Evolutionary conservation across 2,797 vertebrate species (phyloP), one percentile per base, ranked within the genome.

Genomic region (Pseudomugil gertrudae): DNA sequence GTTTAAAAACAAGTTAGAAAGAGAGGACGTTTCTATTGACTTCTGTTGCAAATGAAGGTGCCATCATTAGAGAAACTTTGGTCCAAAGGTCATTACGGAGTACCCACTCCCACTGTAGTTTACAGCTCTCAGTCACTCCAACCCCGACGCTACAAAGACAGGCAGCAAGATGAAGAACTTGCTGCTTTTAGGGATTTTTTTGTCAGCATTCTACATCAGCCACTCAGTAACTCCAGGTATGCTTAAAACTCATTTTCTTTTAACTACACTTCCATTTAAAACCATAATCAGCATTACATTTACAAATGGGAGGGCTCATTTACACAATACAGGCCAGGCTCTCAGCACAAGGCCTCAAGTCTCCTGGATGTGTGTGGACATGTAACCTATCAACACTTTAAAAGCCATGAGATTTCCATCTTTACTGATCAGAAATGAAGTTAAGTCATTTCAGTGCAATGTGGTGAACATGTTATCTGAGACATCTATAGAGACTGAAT

Each of bases 131-230:
- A 57, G 33, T 84, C 74, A 83, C 52, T 87, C 23, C 11, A 45
- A 61, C 56, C 55, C 30, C 60, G 63, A 74, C 64, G 0, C 63
- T 63, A 43, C 68, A 13, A 36, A 81, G 78, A 73, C 68, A 5
- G 74, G 68, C 74, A 84, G 75, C 91, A 90, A 78, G 63, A 95
- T 94, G 93, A 92, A 86, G 80, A 66, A 61, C 60, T 66, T 92
- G 56, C 68, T 83, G 53, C 23, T 91, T 35, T 83, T 85, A 74
- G 83, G 84, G 21, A 30, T 90, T 24, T 48, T 73, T 75, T 88
- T 91, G 64, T 66, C 79, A 35, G 23, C 70, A 1, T 63, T 92
- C 56, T 57, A 72, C 33, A 27, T 63, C 48, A 51, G 83, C 71
- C 29, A 81, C 24, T 70, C 78, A 2, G 1, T 2, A 2, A 7